These are phyloP conservation scores for Enteromius treurensis DNA, from an alignment of 2,797 vertebrate species.

Conservation along the genomic window DNA sequence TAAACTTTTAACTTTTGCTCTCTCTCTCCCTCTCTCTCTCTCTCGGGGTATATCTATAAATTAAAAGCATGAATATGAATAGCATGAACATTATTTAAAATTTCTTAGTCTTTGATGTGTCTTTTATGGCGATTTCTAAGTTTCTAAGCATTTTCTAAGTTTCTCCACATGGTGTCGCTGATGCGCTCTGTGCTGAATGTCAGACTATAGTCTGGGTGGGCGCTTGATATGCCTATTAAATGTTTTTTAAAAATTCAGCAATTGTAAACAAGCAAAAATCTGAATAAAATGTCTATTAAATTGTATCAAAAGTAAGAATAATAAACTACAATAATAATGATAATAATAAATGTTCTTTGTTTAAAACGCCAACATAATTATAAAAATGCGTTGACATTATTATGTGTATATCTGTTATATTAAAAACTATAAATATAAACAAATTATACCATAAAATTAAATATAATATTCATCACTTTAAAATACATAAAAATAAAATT, in stretches of 20 bases:
- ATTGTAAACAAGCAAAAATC: not conserved
- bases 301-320: not conserved
- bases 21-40: not conserved
- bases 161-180: constrained; percentile 44
- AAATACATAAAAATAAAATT: not conserved
- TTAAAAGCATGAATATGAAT: not conserved
- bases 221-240: not conserved
- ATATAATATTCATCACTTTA: not conserved
- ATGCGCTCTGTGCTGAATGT: not conserved
- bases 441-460: not conserved
- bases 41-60: not conserved
- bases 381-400: not conserved
- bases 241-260: not conserved
- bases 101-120: not conserved
- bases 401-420: not conserved
- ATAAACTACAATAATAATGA: not conserved
- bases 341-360: not conserved
- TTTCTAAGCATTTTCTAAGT: not conserved
- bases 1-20: not conserved
- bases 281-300: not conserved
- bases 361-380: not conserved
- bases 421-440: not conserved
- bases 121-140: not conserved
- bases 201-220: not conserved
- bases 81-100: not conserved